Percentiles rank a stretch among this genome's conserved stretches.
Conservation (phyloP, 2,888 invertebrate species). For the Meiosimyza decipiens region DNA sequence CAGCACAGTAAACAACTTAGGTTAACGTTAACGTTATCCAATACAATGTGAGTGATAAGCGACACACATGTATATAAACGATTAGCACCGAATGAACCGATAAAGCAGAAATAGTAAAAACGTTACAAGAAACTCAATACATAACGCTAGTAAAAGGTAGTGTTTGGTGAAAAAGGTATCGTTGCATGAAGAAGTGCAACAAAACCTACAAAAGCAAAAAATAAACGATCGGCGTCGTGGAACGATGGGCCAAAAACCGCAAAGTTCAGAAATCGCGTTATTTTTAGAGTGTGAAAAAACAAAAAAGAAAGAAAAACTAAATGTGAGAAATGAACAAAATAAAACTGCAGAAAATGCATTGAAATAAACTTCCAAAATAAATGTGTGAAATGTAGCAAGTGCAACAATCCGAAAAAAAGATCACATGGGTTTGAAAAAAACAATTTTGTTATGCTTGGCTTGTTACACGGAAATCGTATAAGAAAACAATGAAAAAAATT, state of each 20-base stretch:
- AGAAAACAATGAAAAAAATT: conserved; percentile 1
- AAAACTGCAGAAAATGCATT: neutral
- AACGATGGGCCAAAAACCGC: neutral
- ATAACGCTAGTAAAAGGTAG: too few species aligned
- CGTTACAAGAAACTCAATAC: too few species aligned
- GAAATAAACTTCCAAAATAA: conserved; percentile 1
- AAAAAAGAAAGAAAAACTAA: neutral
- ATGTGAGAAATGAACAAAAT: neutral
- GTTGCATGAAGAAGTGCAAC: neutral
- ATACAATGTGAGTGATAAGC: neutral
- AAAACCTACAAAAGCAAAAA: neutral
- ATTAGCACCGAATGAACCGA: neutral
- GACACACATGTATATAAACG: neutral
- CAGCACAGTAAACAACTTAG: neutral
- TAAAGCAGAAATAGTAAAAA: too few species aligned
- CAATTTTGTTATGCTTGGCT: conserved; percentile 7
- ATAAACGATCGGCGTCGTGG: neutral
- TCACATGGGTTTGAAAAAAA: neutral
- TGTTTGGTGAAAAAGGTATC: neutral
- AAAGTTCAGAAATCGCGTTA: conserved; percentile 18
- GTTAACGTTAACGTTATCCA: conserved; percentile 1
- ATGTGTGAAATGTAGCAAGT: conserved; percentile 26
- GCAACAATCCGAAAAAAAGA: conserved; percentile 11
- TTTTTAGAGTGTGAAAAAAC: conserved; percentile 1
- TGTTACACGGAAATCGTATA: neutral